Percentiles rank a stretch among this genome's conserved stretches.
phyloP scores from a whole-genome alignment of 2,113 vertebrate genomes.

The Pantherophis guttatus region DNA sequence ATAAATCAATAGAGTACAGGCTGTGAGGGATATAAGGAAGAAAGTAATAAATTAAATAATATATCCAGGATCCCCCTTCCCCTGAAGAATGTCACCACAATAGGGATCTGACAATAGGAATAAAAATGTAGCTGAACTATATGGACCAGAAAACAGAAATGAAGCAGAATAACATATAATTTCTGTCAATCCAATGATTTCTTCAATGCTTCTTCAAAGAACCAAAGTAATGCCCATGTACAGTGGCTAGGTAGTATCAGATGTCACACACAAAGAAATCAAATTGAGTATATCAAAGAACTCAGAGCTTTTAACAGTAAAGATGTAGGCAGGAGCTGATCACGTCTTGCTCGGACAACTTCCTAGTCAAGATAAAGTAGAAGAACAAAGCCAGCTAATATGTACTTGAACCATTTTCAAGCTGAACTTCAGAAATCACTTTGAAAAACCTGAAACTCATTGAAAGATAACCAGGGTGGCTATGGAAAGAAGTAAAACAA shows the following conservation, averaged over 20 bases:
- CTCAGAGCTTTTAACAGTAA: background rate
- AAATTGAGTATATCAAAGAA: background rate
- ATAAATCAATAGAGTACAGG: too few species aligned
- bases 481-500: background rate
- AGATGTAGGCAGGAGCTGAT: background rate
- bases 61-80: too few species aligned
- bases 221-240: background rate
- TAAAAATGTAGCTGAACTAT: background rate
- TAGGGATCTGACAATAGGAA: background rate
- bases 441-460: background rate
- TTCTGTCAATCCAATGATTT: background rate
- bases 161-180: background rate
- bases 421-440: background rate
- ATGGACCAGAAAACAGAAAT: background rate
- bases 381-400: background rate
- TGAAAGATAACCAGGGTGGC: background rate
- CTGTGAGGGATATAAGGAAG: too few species aligned
- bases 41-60: too few species aligned
- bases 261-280: background rate
- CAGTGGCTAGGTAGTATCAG: background rate
- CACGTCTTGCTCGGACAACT: background rate
- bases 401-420: background rate
- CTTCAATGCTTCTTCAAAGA: background rate
- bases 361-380: background rate
- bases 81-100: too few species aligned